Evolutionary conservation across 2,888 invertebrate genomes (phyloP).

Genomic region (Thelaira solivaga): DNA sequence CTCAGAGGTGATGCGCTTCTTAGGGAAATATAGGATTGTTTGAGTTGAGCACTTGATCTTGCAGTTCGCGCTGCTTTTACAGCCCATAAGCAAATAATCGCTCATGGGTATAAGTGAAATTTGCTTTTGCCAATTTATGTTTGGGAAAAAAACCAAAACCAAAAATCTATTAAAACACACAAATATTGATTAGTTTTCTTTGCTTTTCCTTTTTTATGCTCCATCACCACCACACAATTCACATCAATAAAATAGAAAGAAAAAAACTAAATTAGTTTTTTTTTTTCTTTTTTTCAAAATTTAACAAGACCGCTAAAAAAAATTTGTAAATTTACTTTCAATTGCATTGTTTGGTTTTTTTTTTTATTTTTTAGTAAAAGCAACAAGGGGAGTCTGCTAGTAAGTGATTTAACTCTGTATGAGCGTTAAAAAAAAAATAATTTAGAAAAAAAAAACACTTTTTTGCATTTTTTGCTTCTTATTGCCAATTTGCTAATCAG

Average conservation of each 20-base stretch:
- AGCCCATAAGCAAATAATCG: background rate
- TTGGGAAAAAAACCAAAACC: background rate
- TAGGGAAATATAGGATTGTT: no score
- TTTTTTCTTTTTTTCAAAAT: background rate
- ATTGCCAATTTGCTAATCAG: conserved; percentile 52
- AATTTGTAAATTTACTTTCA: conserved; percentile 46
- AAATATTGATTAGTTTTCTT: conserved; percentile 37
- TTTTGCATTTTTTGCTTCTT: background rate
- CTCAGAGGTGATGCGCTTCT: no score
- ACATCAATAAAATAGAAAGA: conserved; percentile 1
- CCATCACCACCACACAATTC: background rate
- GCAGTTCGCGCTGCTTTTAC: no score
- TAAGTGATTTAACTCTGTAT: conserved; percentile 11
- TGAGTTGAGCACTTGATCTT: no score
- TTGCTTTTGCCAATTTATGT: no score
- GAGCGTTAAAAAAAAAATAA: background rate
- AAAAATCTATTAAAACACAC: background rate
- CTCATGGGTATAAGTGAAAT: background rate
- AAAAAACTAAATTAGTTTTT: conserved; percentile 29
- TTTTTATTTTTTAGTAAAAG: conserved; percentile 1
- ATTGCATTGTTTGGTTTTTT: conserved; percentile 32
- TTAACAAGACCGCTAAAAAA: conserved; percentile 8
- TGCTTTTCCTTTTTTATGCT: no score
- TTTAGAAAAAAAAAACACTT: background rate
- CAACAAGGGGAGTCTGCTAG: background rate